Evolutionary conservation across 2,113 vertebrate species (phyloP).

Genomic region (Alces alces): DNA sequence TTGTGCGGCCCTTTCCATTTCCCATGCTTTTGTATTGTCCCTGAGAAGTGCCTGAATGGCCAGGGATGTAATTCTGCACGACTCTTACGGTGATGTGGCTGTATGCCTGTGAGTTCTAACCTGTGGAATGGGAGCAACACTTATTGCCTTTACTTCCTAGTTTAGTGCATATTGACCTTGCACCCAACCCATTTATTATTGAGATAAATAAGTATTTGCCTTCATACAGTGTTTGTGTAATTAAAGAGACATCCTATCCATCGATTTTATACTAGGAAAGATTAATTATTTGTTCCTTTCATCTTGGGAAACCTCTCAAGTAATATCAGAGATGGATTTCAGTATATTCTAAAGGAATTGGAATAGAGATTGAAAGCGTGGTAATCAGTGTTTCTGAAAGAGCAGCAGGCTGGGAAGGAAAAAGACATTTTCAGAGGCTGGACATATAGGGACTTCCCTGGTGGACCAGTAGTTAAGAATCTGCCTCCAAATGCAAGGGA

Average conservation of each 20-base stretch:
- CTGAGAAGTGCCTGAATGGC: neutral
- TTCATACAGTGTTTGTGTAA: neutral
- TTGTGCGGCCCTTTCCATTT: neutral
- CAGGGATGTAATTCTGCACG: neutral
- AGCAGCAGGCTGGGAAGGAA: neutral
- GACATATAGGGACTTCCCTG: neutral
- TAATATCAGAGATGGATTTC: neutral
- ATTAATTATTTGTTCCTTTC: neutral
- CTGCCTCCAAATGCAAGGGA: neutral
- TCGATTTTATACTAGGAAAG: neutral
- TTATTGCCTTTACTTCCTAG: neutral
- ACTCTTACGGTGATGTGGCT: neutral
- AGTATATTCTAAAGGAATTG: neutral
- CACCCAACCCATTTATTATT: neutral
- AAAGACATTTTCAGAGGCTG: neutral
- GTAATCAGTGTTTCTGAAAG: neutral
- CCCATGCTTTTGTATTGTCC: accelerated
- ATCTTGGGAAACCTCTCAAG: neutral
- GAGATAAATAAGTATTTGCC: neutral
- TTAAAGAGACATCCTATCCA: neutral
- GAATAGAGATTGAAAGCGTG: neutral
- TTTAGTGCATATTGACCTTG: neutral
- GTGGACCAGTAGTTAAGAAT: neutral
- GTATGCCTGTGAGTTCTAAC: neutral
- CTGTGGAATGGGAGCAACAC: neutral